phyloP scores from a whole-genome alignment of 1,140 invertebrate species.

The Bemisia tabaci region DNA sequence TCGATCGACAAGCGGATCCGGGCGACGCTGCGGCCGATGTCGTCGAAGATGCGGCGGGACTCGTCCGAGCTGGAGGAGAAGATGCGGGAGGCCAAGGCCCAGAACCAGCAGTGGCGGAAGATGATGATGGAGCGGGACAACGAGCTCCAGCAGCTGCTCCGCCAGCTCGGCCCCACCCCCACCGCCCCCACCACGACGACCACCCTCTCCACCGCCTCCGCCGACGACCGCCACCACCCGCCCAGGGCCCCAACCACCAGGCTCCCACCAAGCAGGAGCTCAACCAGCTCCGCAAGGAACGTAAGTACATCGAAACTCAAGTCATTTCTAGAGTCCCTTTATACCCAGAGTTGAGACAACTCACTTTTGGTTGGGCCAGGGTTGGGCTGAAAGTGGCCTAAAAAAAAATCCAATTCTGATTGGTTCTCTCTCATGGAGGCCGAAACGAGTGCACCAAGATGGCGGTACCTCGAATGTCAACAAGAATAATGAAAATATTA shows the following conservation, averaged over 20 bases:
- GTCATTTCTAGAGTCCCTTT: no score
- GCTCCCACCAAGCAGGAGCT: constrained; percentile 8
- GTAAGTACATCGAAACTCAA: constrained; percentile 13
- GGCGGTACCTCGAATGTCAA: no score
- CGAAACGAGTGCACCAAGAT: no score
- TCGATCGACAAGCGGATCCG: constrained; percentile 63
- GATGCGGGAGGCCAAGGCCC: constrained; percentile 57
- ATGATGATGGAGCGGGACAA: constrained; percentile 63
- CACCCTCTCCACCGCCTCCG: not conserved
- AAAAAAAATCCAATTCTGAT: no score
- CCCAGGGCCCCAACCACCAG: not conserved
- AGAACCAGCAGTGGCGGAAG: constrained; percentile 62
- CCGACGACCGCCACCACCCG: not conserved
- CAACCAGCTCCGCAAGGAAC: constrained; percentile 17
- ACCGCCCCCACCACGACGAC: not conserved
- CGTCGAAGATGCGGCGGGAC: constrained; percentile 48
- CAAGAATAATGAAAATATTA: no score
- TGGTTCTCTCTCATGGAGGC: no score
- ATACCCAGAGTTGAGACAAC: no score
- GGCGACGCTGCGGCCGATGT: constrained; percentile 57
- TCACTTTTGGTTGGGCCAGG: no score
- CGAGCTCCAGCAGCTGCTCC: constrained; percentile 47
- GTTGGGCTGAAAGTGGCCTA: no score
- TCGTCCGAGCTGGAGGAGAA: constrained; percentile 64
- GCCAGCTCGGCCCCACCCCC: not conserved